These are phyloP conservation scores for Stenichneumon culpator DNA, from an alignment of 2,888 invertebrate species.

Conservation along the genomic window DNA sequence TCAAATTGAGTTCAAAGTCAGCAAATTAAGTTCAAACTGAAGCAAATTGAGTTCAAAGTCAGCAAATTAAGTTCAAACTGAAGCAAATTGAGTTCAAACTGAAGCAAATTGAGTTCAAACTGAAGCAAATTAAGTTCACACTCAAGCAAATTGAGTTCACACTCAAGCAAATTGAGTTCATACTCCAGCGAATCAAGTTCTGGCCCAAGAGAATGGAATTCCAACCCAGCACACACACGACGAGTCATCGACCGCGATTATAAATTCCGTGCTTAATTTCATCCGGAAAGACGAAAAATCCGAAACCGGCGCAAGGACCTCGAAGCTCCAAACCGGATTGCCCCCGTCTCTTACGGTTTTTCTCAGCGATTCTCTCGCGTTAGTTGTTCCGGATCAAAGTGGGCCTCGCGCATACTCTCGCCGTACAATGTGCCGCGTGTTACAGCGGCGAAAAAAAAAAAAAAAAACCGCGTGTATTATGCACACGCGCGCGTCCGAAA, in stretches of 20 bases:
- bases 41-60: background rate
- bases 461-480: background rate
- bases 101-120: background rate
- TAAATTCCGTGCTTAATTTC: background rate
- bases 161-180: background rate
- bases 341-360: background rate
- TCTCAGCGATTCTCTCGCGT: background rate
- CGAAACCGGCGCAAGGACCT: background rate
- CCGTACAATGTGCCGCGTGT: background rate
- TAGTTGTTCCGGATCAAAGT: background rate
- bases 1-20: background rate
- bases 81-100: background rate
- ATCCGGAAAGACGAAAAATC: background rate
- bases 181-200: background rate
- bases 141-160: background rate
- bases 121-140: background rate
- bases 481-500: conserved; percentile 24
- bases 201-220: background rate
- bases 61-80: background rate
- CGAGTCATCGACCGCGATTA: background rate
- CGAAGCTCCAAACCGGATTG: background rate
- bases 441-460: no score
- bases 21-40: background rate
- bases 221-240: background rate
- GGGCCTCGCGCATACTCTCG: background rate